Conservation (phyloP, 2,797 vertebrate species). For the Danio tinwini region DNA sequence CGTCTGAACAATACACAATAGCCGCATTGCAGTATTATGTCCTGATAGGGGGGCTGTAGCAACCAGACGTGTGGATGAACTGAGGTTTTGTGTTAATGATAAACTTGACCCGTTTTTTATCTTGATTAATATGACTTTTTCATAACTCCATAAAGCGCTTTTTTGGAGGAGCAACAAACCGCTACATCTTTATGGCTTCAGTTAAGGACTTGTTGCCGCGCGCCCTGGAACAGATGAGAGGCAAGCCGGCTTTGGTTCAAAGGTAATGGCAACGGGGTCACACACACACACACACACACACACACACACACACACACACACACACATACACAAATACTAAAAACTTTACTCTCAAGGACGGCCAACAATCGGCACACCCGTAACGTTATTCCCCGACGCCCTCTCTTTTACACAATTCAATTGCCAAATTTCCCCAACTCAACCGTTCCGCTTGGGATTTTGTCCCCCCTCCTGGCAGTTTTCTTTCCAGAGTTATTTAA, state of each 20-base stretch:
- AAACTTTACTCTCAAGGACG: constrained; percentile 69
- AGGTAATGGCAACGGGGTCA: constrained; percentile 49
- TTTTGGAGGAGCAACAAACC: constrained; percentile 38
- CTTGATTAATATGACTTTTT: constrained; percentile 73
- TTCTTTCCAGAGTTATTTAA: constrained; percentile 54
- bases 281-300: constrained; percentile 33
- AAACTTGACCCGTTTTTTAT: constrained; percentile 75
- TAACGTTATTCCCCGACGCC: constrained; percentile 45
- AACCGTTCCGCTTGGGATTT: constrained; percentile 47
- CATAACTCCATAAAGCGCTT: constrained; percentile 68
- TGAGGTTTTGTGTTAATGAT: constrained; percentile 79
- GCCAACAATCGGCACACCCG: constrained; percentile 40
- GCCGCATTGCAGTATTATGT: constrained; percentile 44
- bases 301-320: constrained; percentile 36
- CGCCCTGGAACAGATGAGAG: constrained; percentile 70
- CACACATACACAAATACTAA: constrained; percentile 48
- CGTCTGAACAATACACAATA: constrained; percentile 54
- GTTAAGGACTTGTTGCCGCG: constrained; percentile 65
- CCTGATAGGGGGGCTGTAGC: constrained; percentile 54
- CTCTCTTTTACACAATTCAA: constrained; percentile 38
- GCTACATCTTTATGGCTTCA: constrained; percentile 66
- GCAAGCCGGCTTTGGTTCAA: constrained; percentile 58
- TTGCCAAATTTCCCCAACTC: constrained; percentile 48
- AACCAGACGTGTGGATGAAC: constrained; percentile 39
- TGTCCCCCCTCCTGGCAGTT: constrained; percentile 32